Percentiles rank a stretch among this genome's conserved stretches.
Conservation (phyloP, 2,797 vertebrate genomes). For the Acestrorhynchus altus region DNA sequence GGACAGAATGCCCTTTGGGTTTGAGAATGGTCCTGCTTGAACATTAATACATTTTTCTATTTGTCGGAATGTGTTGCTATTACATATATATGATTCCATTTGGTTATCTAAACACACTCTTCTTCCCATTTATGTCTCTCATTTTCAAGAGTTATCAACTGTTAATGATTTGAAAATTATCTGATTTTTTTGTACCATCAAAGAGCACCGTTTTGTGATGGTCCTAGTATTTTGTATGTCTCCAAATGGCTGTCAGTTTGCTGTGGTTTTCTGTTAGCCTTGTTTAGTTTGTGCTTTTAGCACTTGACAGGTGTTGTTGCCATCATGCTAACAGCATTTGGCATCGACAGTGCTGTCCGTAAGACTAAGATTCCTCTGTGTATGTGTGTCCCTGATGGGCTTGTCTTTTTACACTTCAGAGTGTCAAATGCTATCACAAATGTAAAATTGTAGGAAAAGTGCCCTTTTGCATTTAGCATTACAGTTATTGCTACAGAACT, state of each 20-base stretch:
- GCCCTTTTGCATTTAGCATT: no score
- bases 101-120: no score
- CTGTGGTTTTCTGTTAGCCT: neutral
- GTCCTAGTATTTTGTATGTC: neutral
- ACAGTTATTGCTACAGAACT: no score
- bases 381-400: neutral
- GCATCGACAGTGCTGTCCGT: conserved; percentile 3
- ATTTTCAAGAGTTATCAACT: no score
- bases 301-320: neutral
- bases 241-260: neutral
- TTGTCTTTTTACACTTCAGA: neutral
- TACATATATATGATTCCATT: no score
- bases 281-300: neutral
- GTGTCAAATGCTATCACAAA: neutral
- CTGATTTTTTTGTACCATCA: no score
- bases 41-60: neutral
- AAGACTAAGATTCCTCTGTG: neutral
- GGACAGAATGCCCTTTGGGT: neutral
- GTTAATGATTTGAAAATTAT: no score
- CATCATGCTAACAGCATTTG: neutral
- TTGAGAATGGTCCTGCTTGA: neutral
- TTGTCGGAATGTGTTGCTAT: neutral
- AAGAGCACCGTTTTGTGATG: no score
- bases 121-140: no score
- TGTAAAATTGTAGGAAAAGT: no score